Conservation (phyloP, 2,113 vertebrate species). For the Smithornis capensis region DNA sequence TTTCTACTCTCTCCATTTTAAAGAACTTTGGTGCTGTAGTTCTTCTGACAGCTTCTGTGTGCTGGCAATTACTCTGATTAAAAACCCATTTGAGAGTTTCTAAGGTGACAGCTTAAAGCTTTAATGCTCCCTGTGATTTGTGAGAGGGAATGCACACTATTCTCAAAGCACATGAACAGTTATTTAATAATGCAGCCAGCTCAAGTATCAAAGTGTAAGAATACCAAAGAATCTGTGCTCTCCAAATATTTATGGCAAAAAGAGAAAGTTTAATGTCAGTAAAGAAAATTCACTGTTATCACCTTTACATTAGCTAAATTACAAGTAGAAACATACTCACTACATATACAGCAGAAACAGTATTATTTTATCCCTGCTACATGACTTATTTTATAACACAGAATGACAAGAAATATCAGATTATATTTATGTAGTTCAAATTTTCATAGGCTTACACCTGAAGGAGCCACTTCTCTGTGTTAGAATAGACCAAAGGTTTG, state of each 20-base stretch:
- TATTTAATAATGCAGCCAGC: neutral
- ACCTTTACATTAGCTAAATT: neutral
- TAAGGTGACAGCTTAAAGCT: neutral
- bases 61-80: constrained; percentile 14
- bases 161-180: neutral
- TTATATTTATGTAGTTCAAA: neutral
- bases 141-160: neutral
- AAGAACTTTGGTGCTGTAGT: neutral
- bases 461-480: neutral
- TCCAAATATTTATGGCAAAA: neutral
- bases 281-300: neutral
- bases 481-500: neutral
- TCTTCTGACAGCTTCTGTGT: neutral
- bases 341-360: neutral
- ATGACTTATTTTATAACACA: neutral
- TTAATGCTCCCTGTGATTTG: neutral
- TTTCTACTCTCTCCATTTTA: neutral
- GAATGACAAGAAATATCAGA: neutral
- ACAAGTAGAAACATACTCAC: neutral
- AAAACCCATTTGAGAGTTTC: neutral
- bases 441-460: neutral
- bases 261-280: neutral
- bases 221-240: neutral
- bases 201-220: neutral
- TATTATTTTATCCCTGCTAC: neutral